Evolutionary conservation across 1,140 invertebrate species (phyloP).

Genomic region (Hermetia illucens): DNA sequence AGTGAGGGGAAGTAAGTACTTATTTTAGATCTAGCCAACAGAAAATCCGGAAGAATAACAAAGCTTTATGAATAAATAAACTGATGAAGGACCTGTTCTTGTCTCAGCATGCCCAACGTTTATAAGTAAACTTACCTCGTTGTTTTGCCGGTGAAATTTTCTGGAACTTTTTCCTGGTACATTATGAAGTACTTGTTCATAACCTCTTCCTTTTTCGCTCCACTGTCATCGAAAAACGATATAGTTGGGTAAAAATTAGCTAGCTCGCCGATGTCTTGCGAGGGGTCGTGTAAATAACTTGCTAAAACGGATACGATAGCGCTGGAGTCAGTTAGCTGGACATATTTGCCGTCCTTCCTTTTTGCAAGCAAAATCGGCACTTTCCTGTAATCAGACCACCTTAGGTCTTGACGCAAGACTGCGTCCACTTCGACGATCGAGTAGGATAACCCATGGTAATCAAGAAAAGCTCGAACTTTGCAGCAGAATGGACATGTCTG

Average conservation of each 20-base stretch:
- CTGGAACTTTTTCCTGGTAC: conserved; percentile 45
- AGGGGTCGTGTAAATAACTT: conserved; percentile 56
- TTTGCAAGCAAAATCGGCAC: conserved; percentile 85
- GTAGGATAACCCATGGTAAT: conserved; percentile 89
- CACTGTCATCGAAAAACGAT: conserved; percentile 50
- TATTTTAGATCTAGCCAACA: no score
- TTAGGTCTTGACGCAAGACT: conserved; percentile 76
- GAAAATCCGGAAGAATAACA: no score
- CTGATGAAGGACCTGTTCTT: no score
- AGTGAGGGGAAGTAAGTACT: no score
- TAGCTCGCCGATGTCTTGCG: conserved; percentile 50
- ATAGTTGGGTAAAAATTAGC: conserved; percentile 68
- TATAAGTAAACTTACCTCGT: conserved; percentile 51
- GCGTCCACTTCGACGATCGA: conserved; percentile 82
- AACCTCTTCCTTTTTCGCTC: conserved; percentile 57
- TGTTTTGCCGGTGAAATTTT: conserved; percentile 39
- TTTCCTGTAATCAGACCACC: conserved; percentile 91
- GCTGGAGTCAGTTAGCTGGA: conserved; percentile 84
- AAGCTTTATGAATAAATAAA: no score
- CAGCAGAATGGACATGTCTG: conserved; percentile 98
- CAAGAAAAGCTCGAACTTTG: conserved; percentile 88
- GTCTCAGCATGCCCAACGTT: no score
- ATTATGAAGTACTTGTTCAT: conserved; percentile 95
- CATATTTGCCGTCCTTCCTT: conserved; percentile 53
- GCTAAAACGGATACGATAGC: conserved; percentile 83